Evolutionary conservation across 2,797 vertebrate species (phyloP).

Genomic region (Cossypha polioptera): DNA sequence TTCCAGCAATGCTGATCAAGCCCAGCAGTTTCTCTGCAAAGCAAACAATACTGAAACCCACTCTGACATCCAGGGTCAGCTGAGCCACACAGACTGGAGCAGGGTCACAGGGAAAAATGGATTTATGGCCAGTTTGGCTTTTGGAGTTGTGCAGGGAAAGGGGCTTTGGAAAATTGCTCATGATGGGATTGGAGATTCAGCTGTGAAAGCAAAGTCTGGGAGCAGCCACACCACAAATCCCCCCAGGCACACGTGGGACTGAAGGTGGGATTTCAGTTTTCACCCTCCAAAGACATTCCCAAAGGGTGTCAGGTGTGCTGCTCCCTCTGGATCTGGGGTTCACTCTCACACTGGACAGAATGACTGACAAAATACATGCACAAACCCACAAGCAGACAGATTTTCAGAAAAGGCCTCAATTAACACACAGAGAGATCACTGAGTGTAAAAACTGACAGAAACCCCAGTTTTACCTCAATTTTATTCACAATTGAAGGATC

Average conservation of each 20-base stretch:
- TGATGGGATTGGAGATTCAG: background rate
- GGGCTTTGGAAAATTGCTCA: background rate
- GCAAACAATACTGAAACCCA: background rate
- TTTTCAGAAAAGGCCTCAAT: background rate
- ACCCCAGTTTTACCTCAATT: background rate
- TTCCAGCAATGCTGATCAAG: background rate
- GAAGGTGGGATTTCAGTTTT: fast-evolving
- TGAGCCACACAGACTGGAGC: background rate
- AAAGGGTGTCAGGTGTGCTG: fast-evolving
- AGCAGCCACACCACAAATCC: background rate
- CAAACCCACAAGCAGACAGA: background rate
- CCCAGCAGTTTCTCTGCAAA: background rate
- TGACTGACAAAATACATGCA: fast-evolving
- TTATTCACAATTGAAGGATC: background rate
- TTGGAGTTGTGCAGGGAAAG: background rate
- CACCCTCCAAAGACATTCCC: background rate
- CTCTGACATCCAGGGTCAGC: background rate
- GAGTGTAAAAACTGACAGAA: background rate
- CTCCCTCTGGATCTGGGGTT: background rate
- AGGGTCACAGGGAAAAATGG: background rate
- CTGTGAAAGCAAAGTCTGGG: background rate
- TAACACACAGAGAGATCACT: background rate
- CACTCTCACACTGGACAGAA: background rate
- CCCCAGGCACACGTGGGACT: fast-evolving
- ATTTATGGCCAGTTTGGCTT: background rate